Evolutionary conservation across 2,797 vertebrate genomes (phyloP).

Genomic region (Sardinella longiceps): DNA sequence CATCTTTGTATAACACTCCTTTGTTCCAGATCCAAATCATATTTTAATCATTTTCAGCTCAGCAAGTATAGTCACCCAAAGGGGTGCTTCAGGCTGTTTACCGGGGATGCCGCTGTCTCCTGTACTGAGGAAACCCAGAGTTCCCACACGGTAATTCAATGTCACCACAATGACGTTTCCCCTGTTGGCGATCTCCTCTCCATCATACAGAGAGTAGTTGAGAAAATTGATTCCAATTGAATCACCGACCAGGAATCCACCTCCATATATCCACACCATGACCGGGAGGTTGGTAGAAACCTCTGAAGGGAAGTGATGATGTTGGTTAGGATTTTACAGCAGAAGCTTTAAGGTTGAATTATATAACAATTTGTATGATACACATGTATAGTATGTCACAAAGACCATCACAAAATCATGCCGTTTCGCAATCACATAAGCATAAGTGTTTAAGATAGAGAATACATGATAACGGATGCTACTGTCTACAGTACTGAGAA

Average conservation of each 20-base stretch:
- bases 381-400: no score
- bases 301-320: constrained; percentile 48
- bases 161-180: constrained; percentile 94
- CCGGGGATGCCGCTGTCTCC: constrained; percentile 86
- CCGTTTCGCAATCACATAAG: no score
- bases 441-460: no score
- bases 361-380: no score
- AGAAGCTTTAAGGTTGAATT: neutral
- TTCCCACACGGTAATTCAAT: constrained; percentile 86
- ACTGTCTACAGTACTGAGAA: constrained; percentile 90
- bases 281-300: constrained; percentile 87
- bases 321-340: neutral
- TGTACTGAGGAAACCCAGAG: constrained; percentile 92
- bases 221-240: constrained; percentile 84
- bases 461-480: constrained; percentile 64
- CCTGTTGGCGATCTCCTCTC: constrained; percentile 84
- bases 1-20: neutral
- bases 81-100: constrained; percentile 54
- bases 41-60: neutral
- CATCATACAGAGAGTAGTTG: constrained; percentile 85
- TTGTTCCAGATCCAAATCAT: neutral
- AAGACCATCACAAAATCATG: no score
- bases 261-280: constrained; percentile 91
- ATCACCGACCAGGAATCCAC: constrained; percentile 81
- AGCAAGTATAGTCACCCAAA: neutral